Evolutionary conservation across 1,140 invertebrate genomes (phyloP).

Genomic region (Kradibia gibbosae): DNA sequence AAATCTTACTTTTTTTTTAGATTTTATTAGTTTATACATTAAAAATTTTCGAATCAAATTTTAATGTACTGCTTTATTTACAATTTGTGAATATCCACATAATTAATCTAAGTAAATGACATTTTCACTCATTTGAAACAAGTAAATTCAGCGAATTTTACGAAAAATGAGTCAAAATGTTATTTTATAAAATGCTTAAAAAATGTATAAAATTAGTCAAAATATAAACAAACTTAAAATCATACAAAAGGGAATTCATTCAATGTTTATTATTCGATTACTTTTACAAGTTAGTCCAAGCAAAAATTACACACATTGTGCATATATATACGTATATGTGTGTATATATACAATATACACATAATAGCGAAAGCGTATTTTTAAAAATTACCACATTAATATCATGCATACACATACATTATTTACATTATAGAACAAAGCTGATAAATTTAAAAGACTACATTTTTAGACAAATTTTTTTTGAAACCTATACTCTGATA

Average conservation of each 20-base stretch:
- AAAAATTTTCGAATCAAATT: conserved; percentile 1
- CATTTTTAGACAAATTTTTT: background rate
- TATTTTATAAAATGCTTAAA: background rate
- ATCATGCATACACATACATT: conserved; percentile 25
- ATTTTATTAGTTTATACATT: background rate
- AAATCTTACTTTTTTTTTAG: background rate
- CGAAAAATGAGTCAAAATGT: background rate
- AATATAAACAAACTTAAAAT: background rate
- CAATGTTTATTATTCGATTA: background rate
- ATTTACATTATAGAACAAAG: background rate
- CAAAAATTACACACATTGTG: too few relatives aligned
- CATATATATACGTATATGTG: too few relatives aligned
- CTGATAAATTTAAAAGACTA: conserved; percentile 9
- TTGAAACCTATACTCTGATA: background rate
- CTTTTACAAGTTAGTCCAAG: conserved; percentile 4
- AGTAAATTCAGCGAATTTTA: background rate
- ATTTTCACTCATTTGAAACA: background rate
- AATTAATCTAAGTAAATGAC: background rate
- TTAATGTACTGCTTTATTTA: background rate
- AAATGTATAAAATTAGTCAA: background rate
- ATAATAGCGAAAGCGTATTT: background rate
- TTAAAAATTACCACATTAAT: conserved; percentile 4
- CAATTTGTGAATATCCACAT: background rate
- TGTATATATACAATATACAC: background rate
- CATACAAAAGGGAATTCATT: background rate